Evolutionary conservation across 2,888 invertebrate species (phyloP).

Genomic region (Drosophila mulleri): DNA sequence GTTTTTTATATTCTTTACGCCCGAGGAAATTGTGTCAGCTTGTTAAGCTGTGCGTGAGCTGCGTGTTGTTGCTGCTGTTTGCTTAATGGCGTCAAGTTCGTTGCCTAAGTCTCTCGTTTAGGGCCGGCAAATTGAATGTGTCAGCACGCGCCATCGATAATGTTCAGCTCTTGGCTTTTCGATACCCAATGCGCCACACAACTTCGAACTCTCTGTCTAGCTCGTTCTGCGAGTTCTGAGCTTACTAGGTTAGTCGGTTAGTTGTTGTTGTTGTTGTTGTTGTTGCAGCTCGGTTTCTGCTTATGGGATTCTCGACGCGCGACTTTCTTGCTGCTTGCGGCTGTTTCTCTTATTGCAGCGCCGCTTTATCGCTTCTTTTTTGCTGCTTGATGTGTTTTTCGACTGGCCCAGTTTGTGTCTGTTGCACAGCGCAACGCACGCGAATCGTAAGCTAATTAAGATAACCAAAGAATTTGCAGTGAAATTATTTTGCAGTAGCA

Average conservation of each 20-base stretch:
- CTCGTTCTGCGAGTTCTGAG: constrained; percentile 68
- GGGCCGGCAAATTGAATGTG: constrained; percentile 59
- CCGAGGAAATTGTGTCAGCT: constrained; percentile 82
- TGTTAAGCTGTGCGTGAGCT: constrained; percentile 48
- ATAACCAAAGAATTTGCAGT: constrained; percentile 59
- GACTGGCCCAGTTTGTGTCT: constrained; percentile 56
- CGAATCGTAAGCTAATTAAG: constrained; percentile 71
- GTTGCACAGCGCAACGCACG: constrained; percentile 63
- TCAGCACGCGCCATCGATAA: constrained; percentile 46
- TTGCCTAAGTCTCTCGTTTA: constrained; percentile 76
- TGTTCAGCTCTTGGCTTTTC: constrained; percentile 18
- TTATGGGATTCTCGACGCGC: constrained; percentile 67
- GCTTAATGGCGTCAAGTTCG: constrained; percentile 57
- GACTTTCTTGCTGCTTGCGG: constrained; percentile 66
- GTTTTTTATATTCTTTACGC: constrained; percentile 70
- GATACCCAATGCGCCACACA: constrained; percentile 12
- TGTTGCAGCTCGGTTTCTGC: constrained; percentile 39
- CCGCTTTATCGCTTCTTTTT: constrained; percentile 19
- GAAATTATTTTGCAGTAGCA: constrained; percentile 55
- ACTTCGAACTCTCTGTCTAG: constrained; percentile 43
- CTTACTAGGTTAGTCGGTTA: constrained; percentile 83
- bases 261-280: constrained; percentile 58
- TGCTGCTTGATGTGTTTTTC: constrained; percentile 42
- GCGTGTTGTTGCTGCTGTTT: constrained; percentile 26
- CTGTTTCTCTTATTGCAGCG: constrained; percentile 58